Percentiles rank a stretch among this genome's conserved stretches.
These are phyloP conservation scores for Montipora efflorescens DNA, from an alignment of 64 coral and sea anemone species.

Conservation along the genomic window DNA sequence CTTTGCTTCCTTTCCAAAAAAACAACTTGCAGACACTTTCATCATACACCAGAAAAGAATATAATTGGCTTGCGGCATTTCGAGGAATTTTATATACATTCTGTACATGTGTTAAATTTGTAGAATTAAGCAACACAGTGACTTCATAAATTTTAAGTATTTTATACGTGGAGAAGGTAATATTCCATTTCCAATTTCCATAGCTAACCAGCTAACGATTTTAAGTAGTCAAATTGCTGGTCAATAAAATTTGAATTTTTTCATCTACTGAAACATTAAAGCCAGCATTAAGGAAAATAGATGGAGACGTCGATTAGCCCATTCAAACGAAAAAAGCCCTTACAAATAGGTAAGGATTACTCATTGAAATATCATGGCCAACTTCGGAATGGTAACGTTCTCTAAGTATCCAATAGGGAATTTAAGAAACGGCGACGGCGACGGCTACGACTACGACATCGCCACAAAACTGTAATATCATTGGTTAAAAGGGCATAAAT, in stretches of 20 bases:
- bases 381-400: too few species aligned
- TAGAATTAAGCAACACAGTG: neutral
- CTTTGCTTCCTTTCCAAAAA: too few species aligned
- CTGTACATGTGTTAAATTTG: neutral
- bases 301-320: neutral
- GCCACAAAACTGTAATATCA: too few species aligned
- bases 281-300: neutral
- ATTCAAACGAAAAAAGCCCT: too few species aligned
- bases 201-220: neutral
- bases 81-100: conserved; percentile 26
- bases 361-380: too few species aligned
- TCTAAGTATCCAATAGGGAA: too few species aligned
- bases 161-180: neutral
- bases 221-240: neutral
- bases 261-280: neutral
- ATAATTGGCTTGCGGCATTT: neutral
- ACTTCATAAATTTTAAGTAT: neutral
- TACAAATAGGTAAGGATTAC: too few species aligned
- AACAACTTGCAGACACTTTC: too few species aligned
- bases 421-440: too few species aligned
- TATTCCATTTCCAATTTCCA: neutral
- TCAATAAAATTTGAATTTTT: neutral
- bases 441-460: too few species aligned
- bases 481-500: too few species aligned
- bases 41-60: neutral